phyloP scores from a whole-genome alignment of 2,888 invertebrate species.

The Bombylius discolor region DNA sequence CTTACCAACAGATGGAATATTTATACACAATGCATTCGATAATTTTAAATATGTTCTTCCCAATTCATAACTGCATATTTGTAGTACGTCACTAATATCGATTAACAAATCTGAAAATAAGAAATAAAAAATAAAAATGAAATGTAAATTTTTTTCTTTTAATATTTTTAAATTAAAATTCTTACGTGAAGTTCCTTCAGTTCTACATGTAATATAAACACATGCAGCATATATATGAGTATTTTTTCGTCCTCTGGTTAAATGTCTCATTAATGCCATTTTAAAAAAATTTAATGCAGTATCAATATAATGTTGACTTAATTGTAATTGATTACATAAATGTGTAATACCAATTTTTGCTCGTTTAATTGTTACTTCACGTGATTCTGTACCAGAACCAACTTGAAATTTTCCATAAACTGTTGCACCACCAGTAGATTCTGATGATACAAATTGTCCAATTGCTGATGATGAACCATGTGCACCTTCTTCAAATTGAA shows the following conservation, averaged over 20 bases:
- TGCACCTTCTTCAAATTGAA: constrained; percentile 88
- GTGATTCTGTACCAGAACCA: constrained; percentile 74
- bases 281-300: constrained; percentile 90
- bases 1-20: constrained; percentile 78
- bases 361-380: constrained; percentile 82
- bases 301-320: constrained; percentile 85
- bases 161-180: constrained; percentile 15
- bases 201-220: constrained; percentile 91
- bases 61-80: constrained; percentile 91
- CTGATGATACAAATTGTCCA: constrained; percentile 86
- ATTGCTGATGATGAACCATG: constrained; percentile 78
- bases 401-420: constrained; percentile 65
- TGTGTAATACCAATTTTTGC: constrained; percentile 74
- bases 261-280: constrained; percentile 67
- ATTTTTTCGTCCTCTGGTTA: constrained; percentile 84
- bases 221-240: constrained; percentile 92
- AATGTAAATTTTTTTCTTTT: background rate
- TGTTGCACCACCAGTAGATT: constrained; percentile 72
- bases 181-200: constrained; percentile 89
- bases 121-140: no score
- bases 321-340: constrained; percentile 71
- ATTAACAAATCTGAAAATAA: constrained; percentile 69
- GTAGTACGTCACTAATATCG: constrained; percentile 94
- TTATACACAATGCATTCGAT: constrained; percentile 79
- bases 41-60: constrained; percentile 85